These are phyloP conservation scores for Craniophora ligustri DNA, from an alignment of 2,888 invertebrate genomes.

Conservation along the genomic window DNA sequence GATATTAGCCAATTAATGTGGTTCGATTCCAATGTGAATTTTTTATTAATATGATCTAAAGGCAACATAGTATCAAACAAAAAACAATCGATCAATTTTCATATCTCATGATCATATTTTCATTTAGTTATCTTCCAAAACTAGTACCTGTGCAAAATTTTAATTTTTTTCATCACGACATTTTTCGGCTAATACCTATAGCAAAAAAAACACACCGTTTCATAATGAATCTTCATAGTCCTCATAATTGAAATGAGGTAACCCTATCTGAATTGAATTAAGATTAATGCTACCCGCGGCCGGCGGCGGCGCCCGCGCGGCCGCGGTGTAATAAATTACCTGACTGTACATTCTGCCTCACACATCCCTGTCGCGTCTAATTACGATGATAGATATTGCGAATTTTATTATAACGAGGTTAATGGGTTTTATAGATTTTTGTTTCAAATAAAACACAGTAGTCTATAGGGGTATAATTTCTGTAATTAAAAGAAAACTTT, in stretches of 20 bases:
- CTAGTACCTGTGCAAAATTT: too few relatives aligned
- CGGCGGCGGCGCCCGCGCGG: too few relatives aligned
- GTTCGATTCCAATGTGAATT: too few relatives aligned
- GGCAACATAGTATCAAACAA: too few relatives aligned
- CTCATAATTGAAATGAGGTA: constrained; percentile 12
- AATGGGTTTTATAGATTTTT: constrained; percentile 2
- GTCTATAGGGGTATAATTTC: not conserved
- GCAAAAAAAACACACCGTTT: too few relatives aligned
- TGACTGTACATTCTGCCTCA: constrained; percentile 39
- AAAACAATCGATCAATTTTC: too few relatives aligned
- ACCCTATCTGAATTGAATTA: constrained; percentile 39
- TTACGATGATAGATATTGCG: constrained; percentile 48
- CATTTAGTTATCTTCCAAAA: too few relatives aligned
- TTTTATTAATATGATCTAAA: too few relatives aligned
- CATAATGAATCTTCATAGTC: not conserved
- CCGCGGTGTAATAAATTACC: constrained; percentile 48
- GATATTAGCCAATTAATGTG: too few relatives aligned
- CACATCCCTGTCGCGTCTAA: constrained; percentile 43
- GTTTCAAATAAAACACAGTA: not conserved
- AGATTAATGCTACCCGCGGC: constrained; percentile 52
- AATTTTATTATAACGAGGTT: constrained; percentile 25
- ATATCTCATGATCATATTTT: too few relatives aligned
- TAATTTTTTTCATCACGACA: too few relatives aligned
- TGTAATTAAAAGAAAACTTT: not conserved
- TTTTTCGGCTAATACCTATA: too few relatives aligned